A percentile compares a stretch with the other conserved stretches of the same genome.
phyloP scores from a whole-genome alignment of 2,888 invertebrate genomes.

The Sarcophaga carnaria region DNA sequence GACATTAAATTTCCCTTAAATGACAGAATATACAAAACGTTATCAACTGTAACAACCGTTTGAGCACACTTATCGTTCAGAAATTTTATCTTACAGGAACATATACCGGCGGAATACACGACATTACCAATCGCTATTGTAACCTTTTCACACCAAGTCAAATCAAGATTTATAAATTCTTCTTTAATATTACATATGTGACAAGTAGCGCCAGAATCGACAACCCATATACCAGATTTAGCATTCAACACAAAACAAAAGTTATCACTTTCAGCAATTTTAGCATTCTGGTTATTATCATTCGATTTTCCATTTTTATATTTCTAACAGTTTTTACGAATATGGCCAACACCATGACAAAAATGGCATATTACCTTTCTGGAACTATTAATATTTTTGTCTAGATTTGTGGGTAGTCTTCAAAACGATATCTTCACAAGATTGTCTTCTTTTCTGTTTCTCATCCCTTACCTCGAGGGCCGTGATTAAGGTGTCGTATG shows the following conservation, averaged over 20 bases:
- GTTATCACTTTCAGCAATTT: constrained; percentile 35
- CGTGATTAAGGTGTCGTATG: constrained; percentile 43
- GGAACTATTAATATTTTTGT: background rate
- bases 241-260: constrained; percentile 42
- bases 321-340: constrained; percentile 51
- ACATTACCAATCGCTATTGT: constrained; percentile 7
- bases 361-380: constrained; percentile 41
- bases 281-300: constrained; percentile 41
- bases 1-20: constrained; percentile 34
- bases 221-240: constrained; percentile 35
- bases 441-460: constrained; percentile 28
- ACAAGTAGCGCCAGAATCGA: constrained; percentile 52
- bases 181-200: constrained; percentile 35
- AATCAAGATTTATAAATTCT: constrained; percentile 17
- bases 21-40: constrained; percentile 7
- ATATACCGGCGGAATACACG: too few species aligned
- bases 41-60: background rate
- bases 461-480: constrained; percentile 57
- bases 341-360: constrained; percentile 44
- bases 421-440: constrained; percentile 28
- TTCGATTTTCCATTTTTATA: constrained; percentile 20
- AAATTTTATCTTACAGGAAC: too few species aligned
- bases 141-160: constrained; percentile 31
- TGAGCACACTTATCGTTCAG: background rate
- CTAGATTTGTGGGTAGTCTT: constrained; percentile 27